Conservation (phyloP, 2,888 invertebrate species). For the Dinocampus coccinellae region DNA sequence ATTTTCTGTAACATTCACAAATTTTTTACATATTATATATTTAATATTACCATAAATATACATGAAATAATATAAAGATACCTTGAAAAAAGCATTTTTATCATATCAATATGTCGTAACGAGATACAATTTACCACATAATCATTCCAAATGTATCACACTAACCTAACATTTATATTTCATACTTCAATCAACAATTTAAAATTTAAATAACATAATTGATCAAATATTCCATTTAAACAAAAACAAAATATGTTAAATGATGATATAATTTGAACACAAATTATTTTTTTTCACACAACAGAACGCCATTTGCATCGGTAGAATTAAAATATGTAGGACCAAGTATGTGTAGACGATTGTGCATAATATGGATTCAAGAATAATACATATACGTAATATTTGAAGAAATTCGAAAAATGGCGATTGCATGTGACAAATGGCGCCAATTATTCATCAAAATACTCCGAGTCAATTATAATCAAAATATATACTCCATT, state of each 20-base stretch:
- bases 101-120: background rate
- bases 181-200: background rate
- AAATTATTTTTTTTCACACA: too few species aligned
- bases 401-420: background rate
- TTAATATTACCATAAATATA: background rate
- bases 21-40: background rate
- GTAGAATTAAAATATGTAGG: background rate
- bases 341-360: background rate
- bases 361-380: too few species aligned
- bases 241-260: too few species aligned
- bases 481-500: too few species aligned
- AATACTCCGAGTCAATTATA: too few species aligned
- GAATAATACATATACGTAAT: too few species aligned
- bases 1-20: background rate
- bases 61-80: background rate
- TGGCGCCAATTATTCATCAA: background rate
- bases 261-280: too few species aligned
- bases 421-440: background rate
- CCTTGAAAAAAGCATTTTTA: background rate
- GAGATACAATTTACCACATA: background rate
- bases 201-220: background rate
- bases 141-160: background rate
- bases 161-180: background rate
- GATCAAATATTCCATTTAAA: background rate
- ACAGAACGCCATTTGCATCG: constrained; percentile 6